Base-by-base conservation (phyloP, 2,113 vertebrate genomes). In the Malurus elegans region DNA sequence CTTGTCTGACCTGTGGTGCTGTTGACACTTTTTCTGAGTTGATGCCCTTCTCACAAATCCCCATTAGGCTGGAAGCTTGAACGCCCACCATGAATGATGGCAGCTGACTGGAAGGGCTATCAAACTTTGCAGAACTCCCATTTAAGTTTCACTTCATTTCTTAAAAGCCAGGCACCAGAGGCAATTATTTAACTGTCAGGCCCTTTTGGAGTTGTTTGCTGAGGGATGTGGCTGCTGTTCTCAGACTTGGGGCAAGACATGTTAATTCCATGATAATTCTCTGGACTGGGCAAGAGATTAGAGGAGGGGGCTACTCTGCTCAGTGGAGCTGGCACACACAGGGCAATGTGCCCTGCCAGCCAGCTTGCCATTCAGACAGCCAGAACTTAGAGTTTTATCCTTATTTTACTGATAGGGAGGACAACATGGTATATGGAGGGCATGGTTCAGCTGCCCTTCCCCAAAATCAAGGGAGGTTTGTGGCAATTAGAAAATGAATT, bases 1-100 rank as follows among this genome's bases (percentile, higher is more conserved):
- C 97, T 87, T 40, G 72, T 79, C 75, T 97, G 95, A 96, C 95
- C 93, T 79, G 57, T 58, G 80, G 42, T 87, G 72, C 91, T 95
- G 94, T 86, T 94, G 92, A 94, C 91, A 93, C 76, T 89, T 91
- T 24, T 92, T 61, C 76, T 86, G 88, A 94, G 82, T 69, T 93
- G 92, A 96, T 93, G 88, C 60, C 60, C 90, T 75, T 58, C 74
- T 86, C 83, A 93, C 80, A 96, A 83, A 64, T 75, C 70, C 81
- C 92, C 78, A 95, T 96, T 71, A 94, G 82, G 38, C 70, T 78
- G 69, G 85, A 92, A 78, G 72, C 69, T 88, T 94, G 88, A 93
- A 89, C 13, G 0, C 31, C 83, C 71, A 81, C 80, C 50, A 4
- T 50, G 79, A 92, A 79, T 34, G 50, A 94, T 86, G 62, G 66